Evolutionary conservation across 2,888 invertebrate species (phyloP), one percentile per base, ranked within the genome.

Genomic region (Limenitis camilla): DNA sequence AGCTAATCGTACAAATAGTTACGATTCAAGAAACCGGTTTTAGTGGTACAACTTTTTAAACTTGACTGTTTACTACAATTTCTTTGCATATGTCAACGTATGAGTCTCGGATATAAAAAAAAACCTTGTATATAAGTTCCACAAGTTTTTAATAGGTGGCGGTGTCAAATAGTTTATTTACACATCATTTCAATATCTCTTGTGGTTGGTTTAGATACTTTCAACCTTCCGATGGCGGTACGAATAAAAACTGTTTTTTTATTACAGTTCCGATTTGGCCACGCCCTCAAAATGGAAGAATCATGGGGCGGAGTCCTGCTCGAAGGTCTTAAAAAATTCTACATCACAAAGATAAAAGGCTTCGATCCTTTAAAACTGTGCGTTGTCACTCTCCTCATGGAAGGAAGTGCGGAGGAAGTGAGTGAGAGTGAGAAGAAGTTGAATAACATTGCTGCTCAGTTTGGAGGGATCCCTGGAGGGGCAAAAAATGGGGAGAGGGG

Each of bases 401-500:
- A 99, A 81, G 99, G 95, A 0, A 85, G 90, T 0, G 74, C 80
- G 0, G 89, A 89, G 2, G 93, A 95, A 44, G 95, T 98, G 0
- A 87, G 92, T 4, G 83, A 66, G 0, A 58, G 72, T 1, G 84
- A 86, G 69, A 67, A 90, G 66, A 89, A 90, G 55, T 92, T 99
- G 45, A 94, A 96, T 74, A 88, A 86, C 8, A 93, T 98, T 41
- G 97, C 96, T 0, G 88, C 90, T 1, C 76, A 89, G 54, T 92
- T 88, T 72, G 93, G 94, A 0, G 99, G 98, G 1, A 86, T 98
- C 30, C 92, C 96, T 0, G 98, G 96, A 0, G 99, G 99, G 0
- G 95, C 96, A 39, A 92, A 92, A 48, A 99, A 99, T 70, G 99
- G 99, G 0, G 94, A 96, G 75, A 90, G 97, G 36, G 99, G 99